A percentile compares a stretch with the other conserved stretches of the same genome.
Conservation (phyloP, 2,113 vertebrate species). For the Mobula birostris region DNA sequence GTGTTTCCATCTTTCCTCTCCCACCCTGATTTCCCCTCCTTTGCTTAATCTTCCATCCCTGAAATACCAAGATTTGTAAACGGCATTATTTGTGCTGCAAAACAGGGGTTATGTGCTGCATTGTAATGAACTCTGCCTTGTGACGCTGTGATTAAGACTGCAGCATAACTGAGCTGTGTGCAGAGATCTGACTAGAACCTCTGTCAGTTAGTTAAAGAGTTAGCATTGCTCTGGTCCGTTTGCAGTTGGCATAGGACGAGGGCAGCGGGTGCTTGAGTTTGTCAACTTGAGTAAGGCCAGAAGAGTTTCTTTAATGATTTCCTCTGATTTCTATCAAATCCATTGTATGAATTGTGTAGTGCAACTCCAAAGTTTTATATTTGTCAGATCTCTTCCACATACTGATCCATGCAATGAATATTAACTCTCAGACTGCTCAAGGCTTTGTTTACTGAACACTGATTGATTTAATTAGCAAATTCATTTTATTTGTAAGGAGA, state of each 20-base stretch:
- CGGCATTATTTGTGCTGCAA: conserved; percentile 20
- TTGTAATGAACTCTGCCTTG: neutral
- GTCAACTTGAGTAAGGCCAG: no score
- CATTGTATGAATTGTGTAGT: neutral
- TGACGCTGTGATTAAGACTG: neutral
- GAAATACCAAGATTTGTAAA: conserved; percentile 16
- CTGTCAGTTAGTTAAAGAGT: neutral
- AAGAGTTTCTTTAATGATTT: neutral
- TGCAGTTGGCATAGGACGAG: neutral
- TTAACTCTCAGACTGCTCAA: neutral
- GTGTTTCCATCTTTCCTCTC: neutral
- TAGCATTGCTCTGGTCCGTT: neutral
- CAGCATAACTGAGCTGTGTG: neutral
- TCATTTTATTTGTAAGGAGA: neutral
- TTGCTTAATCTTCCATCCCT: neutral
- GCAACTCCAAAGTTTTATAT: neutral
- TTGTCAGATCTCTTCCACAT: neutral
- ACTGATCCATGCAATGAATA: neutral
- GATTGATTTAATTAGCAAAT: neutral
- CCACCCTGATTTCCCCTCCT: neutral
- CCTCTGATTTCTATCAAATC: neutral
- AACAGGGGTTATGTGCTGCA: neutral
- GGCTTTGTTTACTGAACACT: neutral
- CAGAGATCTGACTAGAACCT: neutral
- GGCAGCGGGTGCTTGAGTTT: neutral